Percentiles rank a stretch among this genome's conserved stretches.
These are phyloP conservation scores for Sycobia sp. DNA, from an alignment of 1,140 invertebrate species.

Conservation along the genomic window DNA sequence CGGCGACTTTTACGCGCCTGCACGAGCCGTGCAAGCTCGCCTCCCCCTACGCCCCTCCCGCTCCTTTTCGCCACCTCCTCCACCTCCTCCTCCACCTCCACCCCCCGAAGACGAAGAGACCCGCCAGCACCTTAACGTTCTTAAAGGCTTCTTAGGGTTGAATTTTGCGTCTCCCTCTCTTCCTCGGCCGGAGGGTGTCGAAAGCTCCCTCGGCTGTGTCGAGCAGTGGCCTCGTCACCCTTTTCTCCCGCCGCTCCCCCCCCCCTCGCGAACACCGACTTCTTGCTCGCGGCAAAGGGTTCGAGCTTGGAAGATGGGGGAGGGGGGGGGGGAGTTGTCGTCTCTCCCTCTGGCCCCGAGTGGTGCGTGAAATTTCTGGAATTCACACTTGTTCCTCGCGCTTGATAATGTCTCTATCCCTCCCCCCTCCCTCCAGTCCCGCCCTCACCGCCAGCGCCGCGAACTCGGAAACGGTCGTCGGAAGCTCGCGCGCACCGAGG, in stretches of 20 bases:
- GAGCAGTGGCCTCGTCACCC: too few species aligned
- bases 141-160: constrained; percentile 62
- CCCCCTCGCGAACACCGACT: too few species aligned
- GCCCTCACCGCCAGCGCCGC: too few species aligned
- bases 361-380: constrained; percentile 20
- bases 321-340: too few species aligned
- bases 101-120: constrained; percentile 23
- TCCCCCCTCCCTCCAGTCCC: too few species aligned
- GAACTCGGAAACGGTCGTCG: too few species aligned
- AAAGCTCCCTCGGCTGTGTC: constrained; percentile 17
- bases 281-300: constrained; percentile 15
- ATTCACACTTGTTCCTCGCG: constrained; percentile 11
- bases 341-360: constrained; percentile 13
- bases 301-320: not conserved
- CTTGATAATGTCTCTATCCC: constrained; percentile 22
- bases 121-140: constrained; percentile 52
- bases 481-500: too few species aligned
- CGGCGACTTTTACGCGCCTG: constrained; percentile 53
- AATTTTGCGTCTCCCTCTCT: constrained; percentile 59
- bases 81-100: constrained; percentile 28
- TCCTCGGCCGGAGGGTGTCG: constrained; percentile 41
- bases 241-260: too few species aligned
- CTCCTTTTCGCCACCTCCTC: constrained; percentile 10
- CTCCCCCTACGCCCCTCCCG: too few species aligned
- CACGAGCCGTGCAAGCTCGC: too few species aligned